Evolutionary conservation across 1,140 invertebrate species (phyloP).

Genomic region (Leucophenga varia): DNA sequence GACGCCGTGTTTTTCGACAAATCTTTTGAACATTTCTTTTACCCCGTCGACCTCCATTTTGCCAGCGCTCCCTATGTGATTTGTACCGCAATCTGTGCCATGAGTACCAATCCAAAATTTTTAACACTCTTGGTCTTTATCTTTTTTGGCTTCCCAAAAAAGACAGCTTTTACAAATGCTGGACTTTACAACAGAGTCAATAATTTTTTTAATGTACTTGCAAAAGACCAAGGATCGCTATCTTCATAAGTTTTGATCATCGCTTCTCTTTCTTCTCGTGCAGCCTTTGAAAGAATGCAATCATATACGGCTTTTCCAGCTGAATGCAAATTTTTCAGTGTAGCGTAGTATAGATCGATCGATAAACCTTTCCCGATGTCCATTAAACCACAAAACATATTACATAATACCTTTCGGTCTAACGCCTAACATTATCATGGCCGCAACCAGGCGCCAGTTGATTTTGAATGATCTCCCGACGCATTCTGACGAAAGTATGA

Average conservation of each 20-base stretch:
- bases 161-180: too few relatives aligned
- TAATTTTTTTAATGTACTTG: too few relatives aligned
- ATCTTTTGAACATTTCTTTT: slow-evolving; percentile 30
- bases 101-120: not conserved
- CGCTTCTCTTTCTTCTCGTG: not conserved
- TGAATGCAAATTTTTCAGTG: not conserved
- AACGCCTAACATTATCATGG: too few relatives aligned
- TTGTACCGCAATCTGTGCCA: slow-evolving; percentile 18
- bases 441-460: too few relatives aligned
- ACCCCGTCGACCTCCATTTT: slow-evolving; percentile 33
- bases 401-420: too few relatives aligned
- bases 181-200: too few relatives aligned
- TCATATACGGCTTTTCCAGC: not conserved
- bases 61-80: slow-evolving; percentile 29
- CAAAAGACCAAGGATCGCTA: too few relatives aligned
- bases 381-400: too few relatives aligned
- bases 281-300: not conserved
- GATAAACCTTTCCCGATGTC: not conserved
- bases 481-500: too few relatives aligned
- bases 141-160: too few relatives aligned
- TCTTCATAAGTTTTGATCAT: not conserved
- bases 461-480: too few relatives aligned
- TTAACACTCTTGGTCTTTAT: too few relatives aligned
- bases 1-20: slow-evolving; percentile 16
- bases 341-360: not conserved